phyloP scores from a whole-genome alignment of 2,797 vertebrate species.

The Scyliorhinus canicula region DNA sequence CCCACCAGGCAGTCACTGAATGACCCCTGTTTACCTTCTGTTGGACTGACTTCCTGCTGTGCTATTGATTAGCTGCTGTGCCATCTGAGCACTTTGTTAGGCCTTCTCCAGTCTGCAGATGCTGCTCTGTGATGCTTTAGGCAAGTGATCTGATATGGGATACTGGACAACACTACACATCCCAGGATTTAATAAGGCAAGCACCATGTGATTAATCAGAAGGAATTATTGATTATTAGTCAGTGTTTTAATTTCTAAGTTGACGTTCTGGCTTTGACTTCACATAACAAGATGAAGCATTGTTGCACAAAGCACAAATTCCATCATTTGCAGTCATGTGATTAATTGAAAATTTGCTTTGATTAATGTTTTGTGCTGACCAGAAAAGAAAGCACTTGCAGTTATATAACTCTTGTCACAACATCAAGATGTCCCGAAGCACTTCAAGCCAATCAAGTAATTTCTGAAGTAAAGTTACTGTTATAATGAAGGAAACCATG shows the following conservation, averaged over 20 bases:
- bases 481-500: background rate
- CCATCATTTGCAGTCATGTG: background rate
- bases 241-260: conserved; percentile 8
- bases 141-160: background rate
- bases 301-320: background rate
- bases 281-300: background rate
- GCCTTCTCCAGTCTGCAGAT: conserved; percentile 1
- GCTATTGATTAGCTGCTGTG: conserved; percentile 70
- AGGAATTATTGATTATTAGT: background rate
- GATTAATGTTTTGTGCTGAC: background rate
- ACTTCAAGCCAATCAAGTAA: background rate
- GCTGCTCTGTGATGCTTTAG: background rate
- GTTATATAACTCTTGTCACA: background rate
- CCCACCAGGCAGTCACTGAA: conserved; percentile 55
- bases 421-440: background rate
- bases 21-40: conserved; percentile 70
- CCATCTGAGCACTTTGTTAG: background rate
- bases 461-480: background rate
- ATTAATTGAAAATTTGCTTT: background rate
- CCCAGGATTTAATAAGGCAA: background rate
- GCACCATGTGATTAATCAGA: background rate
- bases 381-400: background rate
- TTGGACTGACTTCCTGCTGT: conserved; percentile 70
- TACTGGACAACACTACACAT: background rate
- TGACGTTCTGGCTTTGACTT: background rate